Evolutionary conservation across 2,113 vertebrate genomes (phyloP), one percentile per base, ranked within the genome.

Genomic region (Osmerus mordax): DNA sequence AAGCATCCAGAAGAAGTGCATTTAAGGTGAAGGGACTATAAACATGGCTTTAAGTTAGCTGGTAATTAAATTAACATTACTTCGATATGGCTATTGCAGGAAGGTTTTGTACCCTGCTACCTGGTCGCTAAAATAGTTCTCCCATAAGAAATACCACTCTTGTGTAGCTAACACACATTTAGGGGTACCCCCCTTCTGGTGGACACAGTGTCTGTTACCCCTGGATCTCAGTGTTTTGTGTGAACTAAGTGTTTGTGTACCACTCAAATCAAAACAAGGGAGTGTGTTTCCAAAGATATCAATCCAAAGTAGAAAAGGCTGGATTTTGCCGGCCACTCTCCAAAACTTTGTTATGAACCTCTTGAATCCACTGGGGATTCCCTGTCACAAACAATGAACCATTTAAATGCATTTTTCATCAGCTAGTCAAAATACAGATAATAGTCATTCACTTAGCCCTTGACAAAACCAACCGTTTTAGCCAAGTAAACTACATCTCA

Each of bases 381-480:
- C 71, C n/a, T 71, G 73, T 81, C 74, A 78, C 81, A 84, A 86
- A 89, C 71, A 83, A 75, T 75, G 71, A 74, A 69, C 63, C 65
- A 72, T 87, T 78, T 83, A 74, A 87, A 88, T 66, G 78, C 19
- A 58, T 88, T 89, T 86, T 89, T 79, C 75, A 83, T 83, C 73
- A 88, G 78, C 72, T 76, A 80, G 81, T 87, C 84, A 87, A 85
- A 90, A 84, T 77, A 86, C 59, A 77, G 83, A 87, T 88, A 76
- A 72, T 74, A 80, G 67, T 78, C 3, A 68, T 62, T 54, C 15
- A 65, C 73, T 67, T 75, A 32, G 80, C 74, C 78, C 78, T 25
- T 65, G 74, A 60, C 75, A 76, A 41, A 74, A 74, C 83, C 85
- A 86, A 87, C 77, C n/a, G 3, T 62, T 69, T 75, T 70, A 47